Conservation (phyloP, 2,888 invertebrate genomes). For the Pristionchus mayeri region DNA sequence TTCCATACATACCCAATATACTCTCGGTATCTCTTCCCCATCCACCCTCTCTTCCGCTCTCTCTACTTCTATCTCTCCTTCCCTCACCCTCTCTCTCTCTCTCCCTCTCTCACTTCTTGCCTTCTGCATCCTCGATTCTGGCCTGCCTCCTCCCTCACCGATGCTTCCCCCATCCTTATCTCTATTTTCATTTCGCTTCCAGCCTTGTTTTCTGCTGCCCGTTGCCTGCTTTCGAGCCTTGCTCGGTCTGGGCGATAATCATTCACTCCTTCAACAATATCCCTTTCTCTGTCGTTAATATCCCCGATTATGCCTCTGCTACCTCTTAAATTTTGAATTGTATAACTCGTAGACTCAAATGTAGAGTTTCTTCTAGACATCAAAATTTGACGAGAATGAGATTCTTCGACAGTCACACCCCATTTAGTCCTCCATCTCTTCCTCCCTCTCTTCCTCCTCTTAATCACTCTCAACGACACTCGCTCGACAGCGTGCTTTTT, state of each 20-base stretch:
- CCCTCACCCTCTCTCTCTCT: neutral
- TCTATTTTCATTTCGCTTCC: slow-evolving; percentile 31
- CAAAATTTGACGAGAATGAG: no score
- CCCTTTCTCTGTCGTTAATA: no score
- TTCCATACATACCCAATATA: slow-evolving; percentile 42
- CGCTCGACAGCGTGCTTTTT: neutral
- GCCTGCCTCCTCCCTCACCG: slow-evolving; percentile 10
- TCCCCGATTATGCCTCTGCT: no score
- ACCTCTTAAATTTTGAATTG: no score
- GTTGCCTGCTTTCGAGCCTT: slow-evolving; percentile 22
- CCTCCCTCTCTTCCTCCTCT: neutral
- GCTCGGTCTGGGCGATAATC: neutral
- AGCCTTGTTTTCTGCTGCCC: neutral
- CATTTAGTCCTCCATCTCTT: neutral
- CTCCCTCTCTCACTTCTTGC: no score
- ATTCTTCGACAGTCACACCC: slow-evolving; percentile 31
- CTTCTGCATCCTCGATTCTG: no score
- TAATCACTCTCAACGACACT: slow-evolving; percentile 29
- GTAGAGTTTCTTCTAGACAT: no score
- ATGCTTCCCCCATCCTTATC: slow-evolving; percentile 29
- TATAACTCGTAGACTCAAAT: no score
- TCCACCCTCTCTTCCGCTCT: neutral
- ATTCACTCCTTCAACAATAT: no score
- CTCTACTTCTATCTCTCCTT: no score
- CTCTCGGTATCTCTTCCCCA: slow-evolving; percentile 31